phyloP scores from a whole-genome alignment of 2,888 invertebrate species.

The Isoperla grammatica region DNA sequence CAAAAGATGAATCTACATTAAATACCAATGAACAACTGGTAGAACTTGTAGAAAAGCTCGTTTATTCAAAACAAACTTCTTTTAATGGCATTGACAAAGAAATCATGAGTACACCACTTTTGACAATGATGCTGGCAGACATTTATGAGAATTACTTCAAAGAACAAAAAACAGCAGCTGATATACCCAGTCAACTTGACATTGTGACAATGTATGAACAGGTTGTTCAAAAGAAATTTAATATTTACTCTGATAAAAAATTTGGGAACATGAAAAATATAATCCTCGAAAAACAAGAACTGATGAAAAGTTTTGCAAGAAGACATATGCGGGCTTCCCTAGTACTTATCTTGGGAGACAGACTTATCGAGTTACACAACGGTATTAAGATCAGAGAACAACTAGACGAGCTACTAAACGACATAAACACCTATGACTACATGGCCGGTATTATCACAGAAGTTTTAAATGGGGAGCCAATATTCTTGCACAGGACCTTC shows the following conservation, averaged over 20 bases:
- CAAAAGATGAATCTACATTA: neutral
- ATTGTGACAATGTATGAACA: neutral
- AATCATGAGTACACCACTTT: neutral
- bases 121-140: neutral
- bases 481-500: constrained; percentile 24
- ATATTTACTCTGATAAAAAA: neutral
- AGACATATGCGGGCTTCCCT: neutral
- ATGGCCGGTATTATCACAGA: constrained; percentile 18
- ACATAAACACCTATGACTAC: neutral
- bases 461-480: constrained; percentile 10
- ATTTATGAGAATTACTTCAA: neutral
- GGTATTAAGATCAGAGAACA: too few relatives aligned
- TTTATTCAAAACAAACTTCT: neutral
- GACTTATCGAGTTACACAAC: neutral
- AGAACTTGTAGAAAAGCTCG: neutral
- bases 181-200: neutral
- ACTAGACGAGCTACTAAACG: too few relatives aligned
- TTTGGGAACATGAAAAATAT: neutral
- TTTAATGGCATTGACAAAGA: neutral
- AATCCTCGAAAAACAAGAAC: neutral
- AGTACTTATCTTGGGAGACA: neutral
- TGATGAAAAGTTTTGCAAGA: neutral
- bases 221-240: neutral
- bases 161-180: neutral
- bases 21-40: neutral